Evolutionary conservation across 2,888 invertebrate genomes (phyloP), one percentile per base, ranked within the genome.

Genomic region (Stenodema calcarata): DNA sequence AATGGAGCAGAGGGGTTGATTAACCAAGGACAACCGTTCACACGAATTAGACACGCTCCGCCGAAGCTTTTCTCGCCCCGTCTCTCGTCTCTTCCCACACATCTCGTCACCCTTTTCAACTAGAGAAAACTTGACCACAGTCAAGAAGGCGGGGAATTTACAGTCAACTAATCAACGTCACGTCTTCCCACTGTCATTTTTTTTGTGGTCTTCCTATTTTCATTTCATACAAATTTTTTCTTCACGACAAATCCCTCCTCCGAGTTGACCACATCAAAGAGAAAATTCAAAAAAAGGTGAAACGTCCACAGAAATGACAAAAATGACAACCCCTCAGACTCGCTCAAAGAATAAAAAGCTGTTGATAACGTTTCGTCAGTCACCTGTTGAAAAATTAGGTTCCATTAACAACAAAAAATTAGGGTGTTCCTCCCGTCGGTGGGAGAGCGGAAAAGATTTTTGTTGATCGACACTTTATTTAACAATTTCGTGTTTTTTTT

Each of bases 11-110:
- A n/a, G n/a, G 4, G 16, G 73, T 78, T 78, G 78, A 78, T 78
- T 78, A 78, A 44, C n/a, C 44, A 44, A 78, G 78, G 78, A 78
- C 78, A 78, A 78, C 78, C 78, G 78, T 78, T 41, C 44, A 23
- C 27, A 42, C 78, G 78, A 78, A 78, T 78, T 78, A 78, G 78
- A 42, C 47, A 78, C 78, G 41, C 78, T 44, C 78, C 18, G 47
- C 18, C 44, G 78, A 44, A 44, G 44, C 78, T 44, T 78, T 78
- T 78, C 78, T 41, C 35, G 73, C 47, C 78, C 28, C n/a, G 44
- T 18, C 44, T 14, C 78, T 12, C 35, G n/a, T 23, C 76, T 27
- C 76, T 18, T 76, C 76, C 23, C 78, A 78, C 78, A 78, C 23
- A 28, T 0, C 41, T 27, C 30, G 14, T 18, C 16, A 3, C 41